phyloP scores from a whole-genome alignment of 2,797 vertebrate species.

The Acridotheres tristis region DNA sequence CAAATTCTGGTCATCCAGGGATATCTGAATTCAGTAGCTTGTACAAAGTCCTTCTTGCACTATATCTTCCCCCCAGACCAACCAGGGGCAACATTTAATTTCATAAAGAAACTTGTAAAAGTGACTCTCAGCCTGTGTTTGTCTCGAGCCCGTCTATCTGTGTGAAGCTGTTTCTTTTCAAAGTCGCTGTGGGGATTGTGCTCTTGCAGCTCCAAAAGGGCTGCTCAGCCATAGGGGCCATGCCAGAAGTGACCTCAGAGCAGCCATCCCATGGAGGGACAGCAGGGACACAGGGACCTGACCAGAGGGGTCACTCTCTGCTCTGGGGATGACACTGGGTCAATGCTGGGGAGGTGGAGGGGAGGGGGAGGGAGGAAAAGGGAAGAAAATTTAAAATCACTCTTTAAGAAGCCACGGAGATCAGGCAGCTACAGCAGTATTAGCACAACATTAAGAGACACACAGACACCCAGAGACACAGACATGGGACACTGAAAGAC shows the following conservation, averaged over 20 bases:
- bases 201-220: not conserved
- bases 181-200: not conserved
- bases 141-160: constrained; percentile 11
- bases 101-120: constrained; percentile 81
- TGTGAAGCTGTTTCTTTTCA: not conserved
- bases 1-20: constrained; percentile 35
- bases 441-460: not conserved
- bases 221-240: fast-evolving
- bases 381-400: fast-evolving
- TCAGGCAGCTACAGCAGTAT: not conserved
- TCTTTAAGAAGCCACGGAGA: not conserved
- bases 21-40: constrained; percentile 65
- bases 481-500: not conserved
- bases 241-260: not conserved
- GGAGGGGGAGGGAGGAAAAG: fast-evolving
- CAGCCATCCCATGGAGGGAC: not conserved
- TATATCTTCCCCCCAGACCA: constrained; percentile 50
- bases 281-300: fast-evolving
- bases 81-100: constrained; percentile 72
- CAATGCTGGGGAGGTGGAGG: fast-evolving
- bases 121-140: constrained; percentile 39
- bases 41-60: constrained; percentile 75
- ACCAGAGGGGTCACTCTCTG: not conserved
- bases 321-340: not conserved
- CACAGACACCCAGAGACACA: not conserved